Evolutionary conservation across 2,113 vertebrate species (phyloP).

Genomic region (Ceratotherium simum): DNA sequence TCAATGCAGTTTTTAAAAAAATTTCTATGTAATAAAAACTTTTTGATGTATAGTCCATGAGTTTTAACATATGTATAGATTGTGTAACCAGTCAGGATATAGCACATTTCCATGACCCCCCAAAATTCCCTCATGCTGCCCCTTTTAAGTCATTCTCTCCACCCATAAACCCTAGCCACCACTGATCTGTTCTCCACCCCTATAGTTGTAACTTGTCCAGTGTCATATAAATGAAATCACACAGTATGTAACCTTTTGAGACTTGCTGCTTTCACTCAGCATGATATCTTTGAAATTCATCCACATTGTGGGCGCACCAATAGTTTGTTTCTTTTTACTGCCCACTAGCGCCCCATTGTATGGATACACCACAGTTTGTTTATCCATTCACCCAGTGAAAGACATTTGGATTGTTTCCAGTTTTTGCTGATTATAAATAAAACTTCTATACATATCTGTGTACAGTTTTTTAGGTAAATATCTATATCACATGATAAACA

Average conservation of each 20-base stretch:
- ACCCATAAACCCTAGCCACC: not conserved
- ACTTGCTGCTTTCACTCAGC: not conserved
- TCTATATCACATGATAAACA: slow-evolving; percentile 3
- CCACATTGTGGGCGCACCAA: not conserved
- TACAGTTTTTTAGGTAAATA: not conserved
- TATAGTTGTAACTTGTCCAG: not conserved
- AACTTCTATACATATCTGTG: not conserved
- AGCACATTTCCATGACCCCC: not conserved
- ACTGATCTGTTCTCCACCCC: not conserved
- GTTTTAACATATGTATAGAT: not conserved
- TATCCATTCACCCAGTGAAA: not conserved
- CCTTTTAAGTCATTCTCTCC: not conserved
- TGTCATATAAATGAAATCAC: not conserved
- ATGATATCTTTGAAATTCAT: not conserved
- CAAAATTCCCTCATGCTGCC: not conserved
- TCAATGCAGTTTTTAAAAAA: not conserved
- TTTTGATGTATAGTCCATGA: not conserved
- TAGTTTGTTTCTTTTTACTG: not conserved
- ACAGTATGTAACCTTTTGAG: not conserved
- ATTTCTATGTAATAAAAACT: not conserved
- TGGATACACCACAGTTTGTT: not conserved
- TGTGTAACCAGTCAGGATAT: not conserved
- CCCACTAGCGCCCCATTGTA: not conserved
- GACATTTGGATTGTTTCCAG: not conserved
- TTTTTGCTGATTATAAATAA: slow-evolving; percentile 27